These are phyloP conservation scores for Gymnopithys bicolor DNA, from an alignment of 2,797 vertebrate species.

Conservation along the genomic window DNA sequence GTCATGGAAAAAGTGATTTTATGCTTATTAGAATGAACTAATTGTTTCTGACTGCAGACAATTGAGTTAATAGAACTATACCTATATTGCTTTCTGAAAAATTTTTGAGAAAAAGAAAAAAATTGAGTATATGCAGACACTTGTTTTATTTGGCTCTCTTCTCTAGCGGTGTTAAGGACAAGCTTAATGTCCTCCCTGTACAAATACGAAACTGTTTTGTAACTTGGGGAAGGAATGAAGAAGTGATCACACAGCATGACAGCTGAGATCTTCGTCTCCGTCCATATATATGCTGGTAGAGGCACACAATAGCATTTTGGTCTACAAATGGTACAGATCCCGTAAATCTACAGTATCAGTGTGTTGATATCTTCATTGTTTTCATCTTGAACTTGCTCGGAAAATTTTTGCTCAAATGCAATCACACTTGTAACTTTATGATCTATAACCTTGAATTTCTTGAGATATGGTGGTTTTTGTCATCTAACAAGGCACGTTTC, in stretches of 20 bases:
- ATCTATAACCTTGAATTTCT: slow-evolving; percentile 48
- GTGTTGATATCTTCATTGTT: slow-evolving; percentile 62
- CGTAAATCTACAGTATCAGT: slow-evolving; percentile 70
- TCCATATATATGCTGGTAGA: slow-evolving; percentile 64
- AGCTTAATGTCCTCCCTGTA: slow-evolving; percentile 31
- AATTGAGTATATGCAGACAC: slow-evolving; percentile 4
- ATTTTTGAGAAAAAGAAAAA: slow-evolving; percentile 9
- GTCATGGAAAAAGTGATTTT: slow-evolving; percentile 51
- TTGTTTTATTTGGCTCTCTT: slow-evolving; percentile 53
- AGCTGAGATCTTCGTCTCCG: slow-evolving; percentile 68
- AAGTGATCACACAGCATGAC: slow-evolving; percentile 55
- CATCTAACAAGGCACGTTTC: slow-evolving; percentile 57
- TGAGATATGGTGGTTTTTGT: slow-evolving; percentile 58
- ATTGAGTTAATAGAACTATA: slow-evolving; percentile 23
- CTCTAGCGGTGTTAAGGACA: slow-evolving; percentile 43
- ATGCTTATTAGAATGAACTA: slow-evolving; percentile 58
- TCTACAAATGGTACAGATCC: slow-evolving; percentile 65
- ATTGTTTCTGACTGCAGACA: slow-evolving; percentile 55
- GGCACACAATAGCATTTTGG: slow-evolving; percentile 65
- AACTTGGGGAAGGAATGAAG: slow-evolving; percentile 65
- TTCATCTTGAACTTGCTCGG: slow-evolving; percentile 66
- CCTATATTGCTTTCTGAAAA: slow-evolving; percentile 39
- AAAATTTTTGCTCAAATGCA: slow-evolving; percentile 64
- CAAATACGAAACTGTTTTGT: slow-evolving; percentile 46
- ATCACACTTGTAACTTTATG: slow-evolving; percentile 66